These are phyloP conservation scores for Coleophora deauratella DNA, from an alignment of 2,888 invertebrate species.

Conservation along the genomic window DNA sequence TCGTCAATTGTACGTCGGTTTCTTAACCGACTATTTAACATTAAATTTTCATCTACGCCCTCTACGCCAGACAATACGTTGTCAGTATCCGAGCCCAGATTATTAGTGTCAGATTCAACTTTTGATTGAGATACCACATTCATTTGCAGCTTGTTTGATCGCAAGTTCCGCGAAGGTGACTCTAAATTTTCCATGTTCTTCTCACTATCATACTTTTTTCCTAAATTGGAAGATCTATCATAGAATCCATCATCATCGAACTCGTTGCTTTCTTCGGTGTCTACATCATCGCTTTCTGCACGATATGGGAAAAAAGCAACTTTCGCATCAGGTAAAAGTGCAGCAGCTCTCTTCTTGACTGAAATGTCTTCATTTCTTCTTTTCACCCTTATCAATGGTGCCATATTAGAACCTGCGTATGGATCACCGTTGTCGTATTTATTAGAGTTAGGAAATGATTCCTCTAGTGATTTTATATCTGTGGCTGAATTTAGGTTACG, in stretches of 20 bases:
- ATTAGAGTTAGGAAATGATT: conserved; percentile 53
- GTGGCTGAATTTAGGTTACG: conserved; percentile 33
- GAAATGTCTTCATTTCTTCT: conserved; percentile 37
- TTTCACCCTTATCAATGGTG: conserved; percentile 57
- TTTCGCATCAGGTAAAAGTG: conserved; percentile 41
- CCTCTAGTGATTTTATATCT: conserved; percentile 48
- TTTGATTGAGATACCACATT: conserved; percentile 15
- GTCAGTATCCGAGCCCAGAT: conserved; percentile 55
- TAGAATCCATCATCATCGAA: conserved; percentile 66
- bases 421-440: conserved; percentile 33
- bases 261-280: conserved; percentile 64
- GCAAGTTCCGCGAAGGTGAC: conserved; percentile 5
- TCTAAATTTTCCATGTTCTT: conserved; percentile 14
- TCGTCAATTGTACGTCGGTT: conserved; percentile 33
- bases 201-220: conserved; percentile 22
- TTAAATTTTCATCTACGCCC: conserved; percentile 56
- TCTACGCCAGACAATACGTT: conserved; percentile 50
- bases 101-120: conserved; percentile 28
- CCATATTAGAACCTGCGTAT: conserved; percentile 31
- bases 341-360: conserved; percentile 44
- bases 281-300: conserved; percentile 56
- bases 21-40: conserved; percentile 40
- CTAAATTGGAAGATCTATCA: conserved; percentile 48
- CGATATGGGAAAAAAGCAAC: conserved; percentile 48
- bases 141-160: not conserved